Conservation (phyloP, 2,113 vertebrate genomes). For the Nerophis lumbriciformis region DNA sequence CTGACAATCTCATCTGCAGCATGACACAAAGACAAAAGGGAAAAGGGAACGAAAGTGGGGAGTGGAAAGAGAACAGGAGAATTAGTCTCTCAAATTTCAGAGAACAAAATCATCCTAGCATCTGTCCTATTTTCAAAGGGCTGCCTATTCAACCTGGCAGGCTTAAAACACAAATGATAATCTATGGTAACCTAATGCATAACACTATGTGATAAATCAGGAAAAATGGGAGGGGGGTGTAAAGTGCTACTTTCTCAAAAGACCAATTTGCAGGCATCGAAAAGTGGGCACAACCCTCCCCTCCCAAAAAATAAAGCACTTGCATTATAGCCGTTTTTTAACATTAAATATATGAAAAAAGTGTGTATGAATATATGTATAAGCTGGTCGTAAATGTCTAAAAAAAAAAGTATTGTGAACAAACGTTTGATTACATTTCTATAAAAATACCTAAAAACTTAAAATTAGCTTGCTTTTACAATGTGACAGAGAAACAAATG, state of each 20-base stretch:
- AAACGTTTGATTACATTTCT: neutral
- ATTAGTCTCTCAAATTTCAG: slow-evolving; percentile 47
- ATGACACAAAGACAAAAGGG: slow-evolving; percentile 56
- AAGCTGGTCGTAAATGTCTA: slow-evolving; percentile 1
- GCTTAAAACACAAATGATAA: slow-evolving; percentile 19
- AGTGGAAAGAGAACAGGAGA: slow-evolving; percentile 35
- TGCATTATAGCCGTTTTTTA: neutral
- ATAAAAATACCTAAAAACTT: slow-evolving; percentile 14
- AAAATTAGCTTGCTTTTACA: slow-evolving; percentile 27
- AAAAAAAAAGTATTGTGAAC: slow-evolving; percentile 1
- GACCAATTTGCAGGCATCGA: slow-evolving; percentile 50
- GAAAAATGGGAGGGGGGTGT: slow-evolving; percentile 23
- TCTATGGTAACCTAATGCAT: slow-evolving; percentile 21
- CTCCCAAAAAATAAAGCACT: neutral
- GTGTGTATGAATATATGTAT: slow-evolving; percentile 6
- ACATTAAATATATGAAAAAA: slow-evolving; percentile 5
- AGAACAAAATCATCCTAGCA: slow-evolving; percentile 47
- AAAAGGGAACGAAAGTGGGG: slow-evolving; percentile 40
- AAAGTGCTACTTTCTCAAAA: slow-evolving; percentile 36
- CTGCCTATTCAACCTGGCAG: slow-evolving; percentile 47
- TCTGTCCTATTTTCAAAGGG: slow-evolving; percentile 45
- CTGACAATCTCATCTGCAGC: slow-evolving; percentile 91
- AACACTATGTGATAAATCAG: slow-evolving; percentile 18
- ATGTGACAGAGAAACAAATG: slow-evolving; percentile 41
- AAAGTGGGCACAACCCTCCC: slow-evolving; percentile 14